These are phyloP conservation scores for Nebria ingens DNA, from an alignment of 1,140 invertebrate genomes.

Conservation along the genomic window DNA sequence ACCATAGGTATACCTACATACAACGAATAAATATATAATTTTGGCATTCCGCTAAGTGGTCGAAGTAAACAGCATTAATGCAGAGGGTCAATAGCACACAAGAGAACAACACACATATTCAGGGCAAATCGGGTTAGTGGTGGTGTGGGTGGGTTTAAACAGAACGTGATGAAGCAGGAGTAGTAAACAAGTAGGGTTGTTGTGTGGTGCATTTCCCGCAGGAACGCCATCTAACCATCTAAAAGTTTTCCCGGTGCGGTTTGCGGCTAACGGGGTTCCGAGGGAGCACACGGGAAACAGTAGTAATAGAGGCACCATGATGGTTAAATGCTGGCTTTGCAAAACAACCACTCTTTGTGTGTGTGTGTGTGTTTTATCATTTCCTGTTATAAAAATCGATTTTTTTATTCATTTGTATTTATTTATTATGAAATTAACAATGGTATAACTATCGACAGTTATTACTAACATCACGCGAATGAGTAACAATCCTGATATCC, in stretches of 20 bases:
- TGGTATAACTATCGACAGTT: neutral
- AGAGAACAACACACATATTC: neutral
- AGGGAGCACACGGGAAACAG: too few relatives aligned
- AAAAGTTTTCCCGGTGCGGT: slow-evolving; percentile 2
- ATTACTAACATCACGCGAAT: neutral
- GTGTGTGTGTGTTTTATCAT: too few relatives aligned
- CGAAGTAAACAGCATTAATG: slow-evolving; percentile 3
- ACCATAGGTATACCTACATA: too few relatives aligned
- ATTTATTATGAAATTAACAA: too few relatives aligned
- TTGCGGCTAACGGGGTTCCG: neutral
- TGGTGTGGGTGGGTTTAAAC: neutral
- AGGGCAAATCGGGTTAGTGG: neutral
- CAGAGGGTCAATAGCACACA: neutral
- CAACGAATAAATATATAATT: too few relatives aligned
- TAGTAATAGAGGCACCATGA: neutral
- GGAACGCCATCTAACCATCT: neutral
- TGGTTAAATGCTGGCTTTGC: too few relatives aligned
- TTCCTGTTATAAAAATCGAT: too few relatives aligned
- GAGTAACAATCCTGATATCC: too few relatives aligned
- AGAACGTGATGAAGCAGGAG: neutral
- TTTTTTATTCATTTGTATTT: too few relatives aligned
- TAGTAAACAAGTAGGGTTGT: neutral
- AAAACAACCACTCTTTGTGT: too few relatives aligned
- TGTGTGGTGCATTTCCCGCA: neutral
- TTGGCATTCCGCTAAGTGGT: slow-evolving; percentile 1